Evolutionary conservation across 2,888 invertebrate species (phyloP), one percentile per base, ranked within the genome.

Genomic region (Cerastoderma edule): DNA sequence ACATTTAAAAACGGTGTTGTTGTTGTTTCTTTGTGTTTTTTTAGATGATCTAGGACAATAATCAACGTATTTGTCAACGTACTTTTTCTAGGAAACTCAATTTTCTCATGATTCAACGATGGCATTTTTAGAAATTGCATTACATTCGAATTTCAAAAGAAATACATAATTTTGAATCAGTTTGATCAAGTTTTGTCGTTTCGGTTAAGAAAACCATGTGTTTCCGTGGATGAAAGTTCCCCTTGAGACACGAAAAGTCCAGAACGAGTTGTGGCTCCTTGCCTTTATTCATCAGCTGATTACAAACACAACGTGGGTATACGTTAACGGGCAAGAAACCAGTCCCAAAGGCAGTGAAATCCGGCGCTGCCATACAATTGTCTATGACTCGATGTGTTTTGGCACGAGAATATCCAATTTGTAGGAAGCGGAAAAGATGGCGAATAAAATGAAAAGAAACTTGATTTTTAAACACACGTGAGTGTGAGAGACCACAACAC

Each of bases 381-480:
- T 75, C 72, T 72, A 70, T 48, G 27, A 33, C 69, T n/a, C 65
- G 67, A 81, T 81, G 75, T 57, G 65, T 78, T 81, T 67, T 65
- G 63, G 71, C 81, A 81, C 81, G 81, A 68, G 78, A 81, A 53
- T 48, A 65, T 28, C 75, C 71, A 78, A 81, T 78, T 81, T 81
- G 71, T 44, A 72, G 48, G 66, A 66, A 63, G 72, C 75, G n/a
- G 67, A 72, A 82, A 73, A 77, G 72, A 82, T 79, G 76, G 77
- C 67, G 82, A 75, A 79, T 69, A 76, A 79, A 76, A 82, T 82
- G 77, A 79, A 82, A 79, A 82, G 82, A 77, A 84, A 82, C 82
- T 82, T 84, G 84, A 84, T 84, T 84, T 60, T 84, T 74, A 77
- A 80, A 77, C 84, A 78, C 83, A 79, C 75, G 72, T 79, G 80